Evolutionary conservation across 2,888 invertebrate genomes (phyloP).

Genomic region (Muscina levida): DNA sequence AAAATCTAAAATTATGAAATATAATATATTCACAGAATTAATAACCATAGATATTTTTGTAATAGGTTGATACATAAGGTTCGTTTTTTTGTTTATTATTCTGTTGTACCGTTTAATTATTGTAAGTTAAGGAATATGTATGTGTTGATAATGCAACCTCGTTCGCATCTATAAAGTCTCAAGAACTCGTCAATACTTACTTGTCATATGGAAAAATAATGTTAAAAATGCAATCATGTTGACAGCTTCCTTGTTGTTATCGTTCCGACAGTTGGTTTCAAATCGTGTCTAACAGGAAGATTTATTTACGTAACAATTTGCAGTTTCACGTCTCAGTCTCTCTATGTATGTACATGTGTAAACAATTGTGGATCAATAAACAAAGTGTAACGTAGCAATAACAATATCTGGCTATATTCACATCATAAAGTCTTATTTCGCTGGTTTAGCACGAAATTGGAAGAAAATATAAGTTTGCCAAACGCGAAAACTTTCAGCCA

Average conservation of each 20-base stretch:
- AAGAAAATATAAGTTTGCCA: slow-evolving; percentile 12
- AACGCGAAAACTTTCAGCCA: slow-evolving; percentile 2
- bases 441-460: background rate
- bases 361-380: background rate
- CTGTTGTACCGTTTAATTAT: too few relatives aligned
- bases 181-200: slow-evolving; percentile 72
- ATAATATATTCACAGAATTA: too few relatives aligned
- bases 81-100: too few relatives aligned
- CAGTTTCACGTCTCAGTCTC: background rate
- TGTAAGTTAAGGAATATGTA: too few relatives aligned
- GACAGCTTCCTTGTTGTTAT: slow-evolving; percentile 64
- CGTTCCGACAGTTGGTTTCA: slow-evolving; percentile 13
- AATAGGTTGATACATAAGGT: too few relatives aligned
- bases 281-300: too few relatives aligned
- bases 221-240: slow-evolving; percentile 78
- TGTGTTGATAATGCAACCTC: background rate
- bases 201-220: slow-evolving; percentile 79
- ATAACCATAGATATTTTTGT: too few relatives aligned
- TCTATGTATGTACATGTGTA: slow-evolving; percentile 3
- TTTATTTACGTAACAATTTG: too few relatives aligned
- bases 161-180: slow-evolving; percentile 11
- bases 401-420: slow-evolving; percentile 4
- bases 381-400: background rate
- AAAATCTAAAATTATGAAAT: too few relatives aligned
- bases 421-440: slow-evolving; percentile 4